Evolutionary conservation across 2,888 invertebrate species (phyloP), one percentile per base, ranked within the genome.

Genomic region (Euclidia mi): DNA sequence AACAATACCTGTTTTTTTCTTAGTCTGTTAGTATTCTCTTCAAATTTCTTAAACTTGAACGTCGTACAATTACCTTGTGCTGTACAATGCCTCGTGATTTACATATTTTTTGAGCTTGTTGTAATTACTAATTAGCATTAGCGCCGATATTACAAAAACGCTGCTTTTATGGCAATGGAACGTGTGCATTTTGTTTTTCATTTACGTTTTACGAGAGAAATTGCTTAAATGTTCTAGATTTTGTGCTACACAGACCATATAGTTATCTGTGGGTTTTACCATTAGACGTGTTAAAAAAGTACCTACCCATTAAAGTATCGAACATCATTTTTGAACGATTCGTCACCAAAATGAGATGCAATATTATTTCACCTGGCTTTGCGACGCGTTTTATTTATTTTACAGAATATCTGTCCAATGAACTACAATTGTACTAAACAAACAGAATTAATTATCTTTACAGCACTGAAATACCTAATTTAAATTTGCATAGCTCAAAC

Each of bases 361-460:
- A 7, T 25, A 2, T 6, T 25, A 3, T 25, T 25, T 2, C 12
- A 12, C 3, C 28, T 37, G 25, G 28, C 20, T 25, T 7, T 1
- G 3, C 20, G 20, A 6, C 3, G 3, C 20, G 12, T 9, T 31
- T 10, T 18, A 14, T 47, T 42, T 42, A 3, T 40, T 41, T 18
- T 38, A 41, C 10, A 14, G 10, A 34, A 46, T 32, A 34, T 42
- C 3, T 25, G 20, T 25, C 20, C 20, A 25, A 25, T 52, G 58
- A 50, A 68, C 59, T 40, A 49, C 20, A 48, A 51, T 52, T 28
- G 34, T 18, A 60, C 65, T 69, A 53, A 65, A 35, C 15, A 55
- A 56, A 71, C 35, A 59, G 52, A 42, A 70, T 71, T 65, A 11
- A 48, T 50, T 72, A 56, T 65, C 65, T 72, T 47, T 65, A 37